Conservation (phyloP, 2,888 invertebrate genomes). For the Tachina fera region DNA sequence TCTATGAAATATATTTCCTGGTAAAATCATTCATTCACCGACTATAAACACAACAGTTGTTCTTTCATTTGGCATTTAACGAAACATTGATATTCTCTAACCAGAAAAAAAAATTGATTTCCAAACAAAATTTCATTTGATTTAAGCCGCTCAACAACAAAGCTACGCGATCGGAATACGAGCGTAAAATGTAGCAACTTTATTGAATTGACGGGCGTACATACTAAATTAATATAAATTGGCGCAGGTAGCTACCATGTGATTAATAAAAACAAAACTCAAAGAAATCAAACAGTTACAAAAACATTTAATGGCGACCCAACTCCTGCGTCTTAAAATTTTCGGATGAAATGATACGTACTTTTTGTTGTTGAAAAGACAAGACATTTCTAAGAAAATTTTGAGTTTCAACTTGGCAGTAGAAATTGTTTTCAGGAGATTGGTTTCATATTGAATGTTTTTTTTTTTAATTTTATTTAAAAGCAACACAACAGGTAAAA, state of each 20-base stretch:
- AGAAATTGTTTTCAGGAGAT: constrained; percentile 11
- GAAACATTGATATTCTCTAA: constrained; percentile 62
- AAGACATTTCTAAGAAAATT: constrained; percentile 61
- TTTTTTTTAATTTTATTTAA: background rate
- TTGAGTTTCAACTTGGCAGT: constrained; percentile 2
- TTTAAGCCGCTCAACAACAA: constrained; percentile 76
- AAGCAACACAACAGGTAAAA: constrained; percentile 51
- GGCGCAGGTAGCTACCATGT: constrained; percentile 74
- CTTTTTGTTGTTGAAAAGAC: constrained; percentile 34
- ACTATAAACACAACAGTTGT: constrained; percentile 44
- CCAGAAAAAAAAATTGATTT: constrained; percentile 64
- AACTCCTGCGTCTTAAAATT: constrained; percentile 46
- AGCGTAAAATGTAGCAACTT: constrained; percentile 82
- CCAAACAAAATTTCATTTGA: constrained; percentile 79
- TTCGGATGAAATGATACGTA: constrained; percentile 47
- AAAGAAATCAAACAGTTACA: constrained; percentile 13
- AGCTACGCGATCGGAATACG: constrained; percentile 54
- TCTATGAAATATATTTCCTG: constrained; percentile 74
- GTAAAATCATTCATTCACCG: constrained; percentile 64
- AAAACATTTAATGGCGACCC: constrained; percentile 44
- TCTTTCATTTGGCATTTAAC: constrained; percentile 25
- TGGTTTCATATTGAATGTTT: background rate
- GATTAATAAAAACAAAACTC: constrained; percentile 49
- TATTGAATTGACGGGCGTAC: constrained; percentile 80
- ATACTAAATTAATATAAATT: constrained; percentile 80